Evolutionary conservation across 2,888 invertebrate species (phyloP).

Genomic region (Macaria liturata): DNA sequence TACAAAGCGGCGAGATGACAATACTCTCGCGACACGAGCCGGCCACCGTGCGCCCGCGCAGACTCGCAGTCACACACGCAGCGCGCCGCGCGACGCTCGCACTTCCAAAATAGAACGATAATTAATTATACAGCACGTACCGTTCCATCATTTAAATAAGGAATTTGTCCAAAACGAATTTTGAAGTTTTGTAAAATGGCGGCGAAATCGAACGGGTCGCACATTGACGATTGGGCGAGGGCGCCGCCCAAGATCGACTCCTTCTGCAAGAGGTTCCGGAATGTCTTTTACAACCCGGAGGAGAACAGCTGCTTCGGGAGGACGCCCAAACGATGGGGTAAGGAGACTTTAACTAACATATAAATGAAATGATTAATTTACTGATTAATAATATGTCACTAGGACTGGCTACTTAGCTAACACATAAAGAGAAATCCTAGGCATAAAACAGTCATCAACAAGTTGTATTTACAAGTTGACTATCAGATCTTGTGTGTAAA

Average conservation of each 20-base stretch:
- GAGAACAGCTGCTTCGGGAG: conserved; percentile 71
- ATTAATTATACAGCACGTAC: not conserved
- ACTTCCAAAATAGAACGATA: conserved; percentile 10
- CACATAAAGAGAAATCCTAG: no score
- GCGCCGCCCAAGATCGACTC: conserved; percentile 59
- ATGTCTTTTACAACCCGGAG: conserved; percentile 63
- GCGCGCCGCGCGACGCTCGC: conserved; percentile 44
- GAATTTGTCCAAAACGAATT: not conserved
- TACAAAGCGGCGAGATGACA: conserved; percentile 19
- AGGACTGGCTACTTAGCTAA: no score
- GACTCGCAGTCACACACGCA: conserved; percentile 43
- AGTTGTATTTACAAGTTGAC: no score
- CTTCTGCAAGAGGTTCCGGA: conserved; percentile 49
- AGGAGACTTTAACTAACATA: conserved; percentile 36
- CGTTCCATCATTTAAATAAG: not conserved
- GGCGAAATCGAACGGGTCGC: conserved; percentile 57
- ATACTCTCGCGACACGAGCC: conserved; percentile 29
- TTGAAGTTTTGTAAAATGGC: conserved; percentile 45
- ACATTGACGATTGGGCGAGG: conserved; percentile 66
- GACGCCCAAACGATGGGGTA: conserved; percentile 75
- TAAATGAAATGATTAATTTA: no score
- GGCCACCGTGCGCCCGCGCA: conserved; percentile 48
- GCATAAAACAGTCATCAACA: no score
- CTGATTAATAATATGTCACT: no score
- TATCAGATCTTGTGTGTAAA: no score